These are phyloP conservation scores for Chromis chromis DNA, from an alignment of 2,797 vertebrate genomes.

Conservation along the genomic window DNA sequence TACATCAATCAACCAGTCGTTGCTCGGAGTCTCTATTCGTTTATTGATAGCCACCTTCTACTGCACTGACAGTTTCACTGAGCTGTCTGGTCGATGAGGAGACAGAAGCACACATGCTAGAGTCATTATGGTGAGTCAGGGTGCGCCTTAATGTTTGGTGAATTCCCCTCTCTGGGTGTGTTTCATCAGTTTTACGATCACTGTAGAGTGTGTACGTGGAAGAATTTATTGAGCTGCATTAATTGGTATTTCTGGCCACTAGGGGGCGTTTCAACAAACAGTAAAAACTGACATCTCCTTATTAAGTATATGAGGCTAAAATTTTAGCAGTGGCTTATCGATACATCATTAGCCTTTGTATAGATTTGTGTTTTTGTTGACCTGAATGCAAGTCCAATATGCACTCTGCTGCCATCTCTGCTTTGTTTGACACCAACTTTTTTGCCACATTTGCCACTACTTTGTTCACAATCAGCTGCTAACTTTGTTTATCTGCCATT, in stretches of 20 bases:
- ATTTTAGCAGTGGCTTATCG: neutral
- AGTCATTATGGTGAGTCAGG: constrained; percentile 57
- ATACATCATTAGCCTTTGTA: neutral
- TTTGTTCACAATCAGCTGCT: no score
- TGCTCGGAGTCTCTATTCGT: constrained; percentile 12
- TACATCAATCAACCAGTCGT: constrained; percentile 23
- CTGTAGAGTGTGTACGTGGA: neutral
- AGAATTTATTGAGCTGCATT: neutral
- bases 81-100: constrained; percentile 47
- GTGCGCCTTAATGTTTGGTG: constrained; percentile 27
- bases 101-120: constrained; percentile 57
- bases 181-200: constrained; percentile 40
- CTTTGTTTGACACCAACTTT: neutral
- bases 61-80: constrained; percentile 39
- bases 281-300: neutral
- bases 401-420: no score
- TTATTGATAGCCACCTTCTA: constrained; percentile 43
- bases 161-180: constrained; percentile 31
- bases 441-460: neutral
- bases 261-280: neutral
- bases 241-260: neutral
- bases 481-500: no score
- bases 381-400: neutral
- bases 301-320: neutral
- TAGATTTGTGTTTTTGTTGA: neutral